A percentile compares a stretch with the other conserved stretches of the same genome.
These are phyloP conservation scores for Ailurus styani DNA, from an alignment of 2,113 vertebrate genomes.

Conservation along the genomic window DNA sequence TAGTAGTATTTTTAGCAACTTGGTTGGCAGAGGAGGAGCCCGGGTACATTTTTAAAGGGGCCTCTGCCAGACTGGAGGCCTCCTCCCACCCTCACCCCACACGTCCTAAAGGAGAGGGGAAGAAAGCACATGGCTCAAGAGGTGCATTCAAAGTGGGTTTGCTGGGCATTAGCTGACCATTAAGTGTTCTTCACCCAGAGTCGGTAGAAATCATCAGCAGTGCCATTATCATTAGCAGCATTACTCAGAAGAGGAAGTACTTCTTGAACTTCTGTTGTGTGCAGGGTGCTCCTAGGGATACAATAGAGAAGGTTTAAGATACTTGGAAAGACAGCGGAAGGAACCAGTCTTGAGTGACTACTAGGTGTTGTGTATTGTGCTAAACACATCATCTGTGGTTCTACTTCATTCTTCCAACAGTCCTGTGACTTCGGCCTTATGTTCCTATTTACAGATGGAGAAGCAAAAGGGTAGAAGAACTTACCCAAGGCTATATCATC, in stretches of 20 bases:
- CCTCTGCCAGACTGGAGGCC: conserved; percentile 59
- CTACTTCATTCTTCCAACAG: background rate
- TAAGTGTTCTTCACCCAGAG: background rate
- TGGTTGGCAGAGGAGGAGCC: conserved; percentile 73
- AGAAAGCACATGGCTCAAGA: background rate
- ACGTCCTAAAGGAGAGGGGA: background rate
- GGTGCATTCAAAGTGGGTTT: background rate
- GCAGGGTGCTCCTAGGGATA: background rate
- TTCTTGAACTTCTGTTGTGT: background rate
- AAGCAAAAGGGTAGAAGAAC: background rate
- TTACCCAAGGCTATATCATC: background rate
- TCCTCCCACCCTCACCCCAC: conserved; percentile 39
- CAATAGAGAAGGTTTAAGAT: background rate
- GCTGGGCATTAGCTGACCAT: background rate
- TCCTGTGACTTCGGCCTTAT: background rate
- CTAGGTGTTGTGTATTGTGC: no score
- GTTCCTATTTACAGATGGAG: background rate
- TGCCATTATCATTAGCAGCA: background rate
- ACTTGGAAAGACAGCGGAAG: background rate
- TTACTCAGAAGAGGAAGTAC: background rate
- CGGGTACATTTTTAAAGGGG: conserved; percentile 73
- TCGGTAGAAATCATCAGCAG: fast-evolving
- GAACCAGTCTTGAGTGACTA: background rate
- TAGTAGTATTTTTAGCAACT: conserved; percentile 74
- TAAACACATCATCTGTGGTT: background rate